Conservation (phyloP, 2,888 invertebrate genomes). For the Acronicta psi region DNA sequence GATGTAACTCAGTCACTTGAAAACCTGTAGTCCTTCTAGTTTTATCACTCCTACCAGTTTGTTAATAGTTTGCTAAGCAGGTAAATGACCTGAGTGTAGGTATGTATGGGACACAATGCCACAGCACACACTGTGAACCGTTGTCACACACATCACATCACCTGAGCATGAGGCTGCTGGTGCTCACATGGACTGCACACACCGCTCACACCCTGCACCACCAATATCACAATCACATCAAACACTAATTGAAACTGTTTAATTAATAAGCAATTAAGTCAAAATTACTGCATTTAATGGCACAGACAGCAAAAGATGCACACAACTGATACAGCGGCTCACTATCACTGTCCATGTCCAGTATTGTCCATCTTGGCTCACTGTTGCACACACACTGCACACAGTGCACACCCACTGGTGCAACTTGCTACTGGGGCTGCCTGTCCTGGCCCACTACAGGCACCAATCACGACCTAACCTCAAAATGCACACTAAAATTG, state of each 20-base stretch:
- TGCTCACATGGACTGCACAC: constrained; percentile 56
- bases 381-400: constrained; percentile 64
- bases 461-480: constrained; percentile 83
- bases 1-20: constrained; percentile 62
- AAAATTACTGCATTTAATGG: constrained; percentile 55
- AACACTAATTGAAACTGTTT: constrained; percentile 59
- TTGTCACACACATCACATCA: constrained; percentile 49
- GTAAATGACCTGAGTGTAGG: constrained; percentile 59
- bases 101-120: constrained; percentile 51
- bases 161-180: constrained; percentile 64
- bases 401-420: constrained; percentile 59
- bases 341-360: constrained; percentile 62
- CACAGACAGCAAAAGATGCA: constrained; percentile 52
- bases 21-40: constrained; percentile 60
- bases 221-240: constrained; percentile 60
- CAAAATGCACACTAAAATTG: constrained; percentile 80
- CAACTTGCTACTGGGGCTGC: constrained; percentile 25
- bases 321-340: constrained; percentile 53
- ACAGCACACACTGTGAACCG: constrained; percentile 18
- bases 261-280: constrained; percentile 61
- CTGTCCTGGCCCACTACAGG: constrained; percentile 58
- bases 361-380: constrained; percentile 56
- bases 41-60: constrained; percentile 61
- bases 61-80: constrained; percentile 59
- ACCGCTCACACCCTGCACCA: constrained; percentile 23